These are phyloP conservation scores for Eupithecia abbreviata DNA, from an alignment of 2,888 invertebrate genomes.

Conservation along the genomic window DNA sequence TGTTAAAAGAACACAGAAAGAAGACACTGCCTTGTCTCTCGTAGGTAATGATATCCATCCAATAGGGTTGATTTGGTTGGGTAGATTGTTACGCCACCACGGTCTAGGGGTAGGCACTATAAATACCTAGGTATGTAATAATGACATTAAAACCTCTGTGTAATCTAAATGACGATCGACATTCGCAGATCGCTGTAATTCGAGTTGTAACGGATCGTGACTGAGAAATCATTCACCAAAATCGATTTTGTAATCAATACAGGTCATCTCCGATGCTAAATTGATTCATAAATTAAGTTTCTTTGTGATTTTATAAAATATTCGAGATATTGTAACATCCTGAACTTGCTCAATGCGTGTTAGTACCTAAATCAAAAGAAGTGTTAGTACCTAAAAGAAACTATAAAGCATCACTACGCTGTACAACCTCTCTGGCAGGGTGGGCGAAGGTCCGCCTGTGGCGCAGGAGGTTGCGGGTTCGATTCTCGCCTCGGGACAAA, in stretches of 20 bases:
- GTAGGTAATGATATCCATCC: too few relatives aligned
- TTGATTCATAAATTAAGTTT: constrained; percentile 28
- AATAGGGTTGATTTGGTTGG: too few relatives aligned
- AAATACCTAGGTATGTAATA: neutral
- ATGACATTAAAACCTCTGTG: neutral
- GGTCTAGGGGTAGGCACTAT: neutral
- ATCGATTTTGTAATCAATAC: constrained; percentile 55
- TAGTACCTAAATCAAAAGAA: neutral
- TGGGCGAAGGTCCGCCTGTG: too few relatives aligned
- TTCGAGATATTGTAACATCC: neutral
- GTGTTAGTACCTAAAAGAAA: too few relatives aligned
- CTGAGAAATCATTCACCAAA: constrained; percentile 48
- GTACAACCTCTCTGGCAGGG: too few relatives aligned
- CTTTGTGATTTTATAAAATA: constrained; percentile 16
- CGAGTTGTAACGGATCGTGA: constrained; percentile 51
- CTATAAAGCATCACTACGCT: neutral
- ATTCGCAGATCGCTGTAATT: constrained; percentile 27
- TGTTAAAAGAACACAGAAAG: too few relatives aligned
- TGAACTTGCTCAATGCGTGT: constrained; percentile 1
- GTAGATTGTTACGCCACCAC: too few relatives aligned
- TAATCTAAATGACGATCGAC: constrained; percentile 26
- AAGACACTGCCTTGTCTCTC: too few relatives aligned
- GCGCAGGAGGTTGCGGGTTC: too few relatives aligned
- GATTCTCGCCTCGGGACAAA: too few relatives aligned
- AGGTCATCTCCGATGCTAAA: constrained; percentile 46